These are phyloP conservation scores for Hydrophis major DNA, from an alignment of 2,797 vertebrate species.

Conservation along the genomic window DNA sequence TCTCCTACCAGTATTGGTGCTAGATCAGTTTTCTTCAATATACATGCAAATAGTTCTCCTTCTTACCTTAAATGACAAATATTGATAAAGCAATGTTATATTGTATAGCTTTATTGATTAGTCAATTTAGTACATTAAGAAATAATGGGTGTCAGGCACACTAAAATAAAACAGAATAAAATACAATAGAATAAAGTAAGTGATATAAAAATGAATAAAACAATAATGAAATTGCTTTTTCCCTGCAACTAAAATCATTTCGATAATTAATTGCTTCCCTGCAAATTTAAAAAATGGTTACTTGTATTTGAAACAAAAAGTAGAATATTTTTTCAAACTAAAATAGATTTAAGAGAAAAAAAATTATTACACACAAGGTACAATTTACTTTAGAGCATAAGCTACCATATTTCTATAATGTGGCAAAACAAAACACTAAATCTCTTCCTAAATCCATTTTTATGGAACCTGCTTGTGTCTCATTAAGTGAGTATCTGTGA, in stretches of 20 bases:
- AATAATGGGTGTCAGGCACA: neutral
- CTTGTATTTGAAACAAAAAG: conserved; percentile 35
- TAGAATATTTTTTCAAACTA: conserved; percentile 30
- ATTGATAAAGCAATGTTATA: conserved; percentile 25
- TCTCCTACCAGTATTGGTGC: conserved; percentile 14
- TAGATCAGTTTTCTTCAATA: conserved; percentile 29
- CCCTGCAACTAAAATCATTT: neutral
- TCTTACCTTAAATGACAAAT: neutral
- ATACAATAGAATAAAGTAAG: neutral
- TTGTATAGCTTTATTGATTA: neutral
- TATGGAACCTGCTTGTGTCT: conserved; percentile 93
- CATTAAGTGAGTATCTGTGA: conserved; percentile 98
- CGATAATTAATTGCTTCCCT: neutral
- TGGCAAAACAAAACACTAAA: conserved; percentile 83
- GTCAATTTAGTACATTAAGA: neutral
- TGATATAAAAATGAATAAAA: conserved; percentile 4
- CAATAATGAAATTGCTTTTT: neutral
- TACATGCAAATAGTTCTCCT: neutral
- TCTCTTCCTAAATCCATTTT: conserved; percentile 96
- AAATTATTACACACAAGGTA: conserved; percentile 52
- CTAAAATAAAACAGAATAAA: neutral
- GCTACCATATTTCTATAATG: conserved; percentile 83
- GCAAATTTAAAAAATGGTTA: conserved; percentile 28
- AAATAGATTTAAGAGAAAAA: conserved; percentile 43
- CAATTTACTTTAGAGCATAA: conserved; percentile 60